Percentiles rank a stretch among this genome's conserved stretches.
phyloP scores from a whole-genome alignment of 2,113 vertebrate genomes.

The Thalassarche chlororhynchos region DNA sequence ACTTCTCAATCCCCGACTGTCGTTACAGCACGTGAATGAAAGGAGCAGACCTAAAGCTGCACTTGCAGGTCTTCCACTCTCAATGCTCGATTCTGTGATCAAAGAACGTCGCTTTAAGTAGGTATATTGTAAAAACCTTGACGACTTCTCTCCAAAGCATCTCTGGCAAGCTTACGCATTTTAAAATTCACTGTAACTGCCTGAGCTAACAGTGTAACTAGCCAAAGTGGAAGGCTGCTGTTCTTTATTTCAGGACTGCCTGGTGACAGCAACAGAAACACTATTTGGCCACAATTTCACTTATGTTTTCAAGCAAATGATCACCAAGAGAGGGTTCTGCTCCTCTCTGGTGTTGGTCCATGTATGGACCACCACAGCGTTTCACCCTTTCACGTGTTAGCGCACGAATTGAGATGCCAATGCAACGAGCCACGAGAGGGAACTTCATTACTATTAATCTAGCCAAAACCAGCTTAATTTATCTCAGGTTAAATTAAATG shows the following conservation, averaged over 20 bases:
- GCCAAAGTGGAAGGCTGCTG: not conserved
- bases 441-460: not conserved
- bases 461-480: not conserved
- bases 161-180: not conserved
- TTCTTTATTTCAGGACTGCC: not conserved
- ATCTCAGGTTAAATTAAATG: not conserved
- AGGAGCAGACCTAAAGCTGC: not conserved
- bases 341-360: not conserved
- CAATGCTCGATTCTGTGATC: rapidly evolving
- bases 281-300: not conserved
- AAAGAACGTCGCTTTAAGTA: not conserved
- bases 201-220: not conserved
- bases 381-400: rapidly evolving
- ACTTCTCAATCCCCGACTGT: not conserved
- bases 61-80: too few species aligned
- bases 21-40: rapidly evolving
- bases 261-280: not conserved
- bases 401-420: not conserved
- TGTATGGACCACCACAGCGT: not conserved
- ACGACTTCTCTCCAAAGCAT: not conserved
- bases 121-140: not conserved
- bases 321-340: not conserved
- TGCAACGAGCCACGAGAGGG: not conserved
- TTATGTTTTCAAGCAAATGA: not conserved
- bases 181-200: not conserved